Evolutionary conservation across 2,113 vertebrate species (phyloP).

Genomic region (Tamias sibiricus): DNA sequence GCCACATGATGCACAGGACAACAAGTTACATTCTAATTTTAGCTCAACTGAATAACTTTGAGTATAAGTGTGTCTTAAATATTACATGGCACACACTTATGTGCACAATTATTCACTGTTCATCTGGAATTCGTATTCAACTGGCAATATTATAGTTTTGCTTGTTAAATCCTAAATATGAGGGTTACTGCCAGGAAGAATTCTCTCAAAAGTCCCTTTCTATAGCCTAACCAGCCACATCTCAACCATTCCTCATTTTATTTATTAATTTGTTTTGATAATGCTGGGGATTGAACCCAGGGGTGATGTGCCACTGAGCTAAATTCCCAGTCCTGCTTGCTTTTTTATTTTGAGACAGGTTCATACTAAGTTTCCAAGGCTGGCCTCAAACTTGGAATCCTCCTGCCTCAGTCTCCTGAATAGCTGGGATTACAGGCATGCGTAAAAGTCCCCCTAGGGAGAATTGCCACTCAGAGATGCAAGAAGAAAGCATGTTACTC

Average conservation of each 20-base stretch:
- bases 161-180: background rate
- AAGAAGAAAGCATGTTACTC: background rate
- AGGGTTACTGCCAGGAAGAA: background rate
- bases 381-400: background rate
- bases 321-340: background rate
- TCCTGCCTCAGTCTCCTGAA: background rate
- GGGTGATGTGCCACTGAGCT: background rate
- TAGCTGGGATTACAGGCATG: too few species aligned
- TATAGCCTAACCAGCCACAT: background rate
- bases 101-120: background rate
- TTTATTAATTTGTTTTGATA: too few species aligned
- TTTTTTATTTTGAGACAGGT: background rate
- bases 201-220: background rate
- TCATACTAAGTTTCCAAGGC: background rate
- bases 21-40: conserved; percentile 30
- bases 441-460: background rate
- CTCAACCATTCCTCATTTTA: background rate
- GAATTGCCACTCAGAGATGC: background rate
- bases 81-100: background rate
- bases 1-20: background rate
- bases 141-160: background rate
- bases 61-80: background rate
- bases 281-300: background rate
- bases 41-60: conserved; percentile 32
- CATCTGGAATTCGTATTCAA: background rate